phyloP scores from a whole-genome alignment of 2,113 vertebrate genomes.

The Aptenodytes patagonicus region DNA sequence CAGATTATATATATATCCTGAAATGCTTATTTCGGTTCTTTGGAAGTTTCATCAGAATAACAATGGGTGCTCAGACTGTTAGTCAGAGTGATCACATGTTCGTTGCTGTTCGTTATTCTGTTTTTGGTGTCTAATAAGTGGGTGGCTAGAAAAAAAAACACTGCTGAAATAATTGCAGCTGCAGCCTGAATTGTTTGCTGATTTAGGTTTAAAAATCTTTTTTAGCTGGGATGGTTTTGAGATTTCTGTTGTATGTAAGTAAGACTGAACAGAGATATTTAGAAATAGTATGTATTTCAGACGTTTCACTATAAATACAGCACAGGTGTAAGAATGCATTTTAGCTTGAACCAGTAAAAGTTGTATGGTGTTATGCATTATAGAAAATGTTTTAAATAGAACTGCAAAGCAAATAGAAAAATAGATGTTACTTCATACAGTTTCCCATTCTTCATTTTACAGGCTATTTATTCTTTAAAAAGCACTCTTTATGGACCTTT shows the following conservation, averaged over 20 bases:
- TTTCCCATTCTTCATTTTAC: neutral
- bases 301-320: neutral
- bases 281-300: neutral
- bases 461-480: neutral
- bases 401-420: neutral
- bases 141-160: neutral
- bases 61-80: neutral
- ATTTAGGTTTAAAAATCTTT: neutral
- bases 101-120: neutral
- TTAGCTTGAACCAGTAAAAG: neutral
- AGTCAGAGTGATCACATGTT: neutral
- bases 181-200: neutral
- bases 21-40: neutral
- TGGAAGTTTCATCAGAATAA: neutral
- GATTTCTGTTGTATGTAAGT: neutral
- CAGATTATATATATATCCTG: neutral
- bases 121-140: neutral
- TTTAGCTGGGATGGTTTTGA: neutral
- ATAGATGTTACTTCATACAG: accelerated
- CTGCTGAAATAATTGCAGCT: neutral
- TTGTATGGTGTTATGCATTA: neutral
- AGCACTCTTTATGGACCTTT: neutral
- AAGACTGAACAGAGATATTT: neutral
- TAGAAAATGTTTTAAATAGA: neutral
- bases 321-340: neutral